Conservation (phyloP, 2,888 invertebrate species). For the Thereva unica region DNA sequence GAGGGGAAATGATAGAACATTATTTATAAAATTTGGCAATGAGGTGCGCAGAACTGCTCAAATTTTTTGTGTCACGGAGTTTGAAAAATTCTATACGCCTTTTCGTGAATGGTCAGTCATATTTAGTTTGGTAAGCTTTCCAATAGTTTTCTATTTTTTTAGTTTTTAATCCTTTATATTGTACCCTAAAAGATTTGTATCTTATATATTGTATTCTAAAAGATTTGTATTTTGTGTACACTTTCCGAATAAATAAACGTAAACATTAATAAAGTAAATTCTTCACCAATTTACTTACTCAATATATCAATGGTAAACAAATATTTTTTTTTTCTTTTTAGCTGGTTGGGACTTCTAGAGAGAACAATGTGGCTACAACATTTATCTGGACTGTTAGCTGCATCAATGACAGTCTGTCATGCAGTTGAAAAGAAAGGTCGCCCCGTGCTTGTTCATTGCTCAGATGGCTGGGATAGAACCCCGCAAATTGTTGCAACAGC, state of each 20-base stretch:
- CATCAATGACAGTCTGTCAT: conserved; percentile 78
- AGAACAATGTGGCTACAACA: conserved; percentile 91
- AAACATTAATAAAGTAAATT: conserved; percentile 10
- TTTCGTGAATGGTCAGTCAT: too few relatives aligned
- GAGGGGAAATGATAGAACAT: too few relatives aligned
- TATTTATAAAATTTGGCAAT: too few relatives aligned
- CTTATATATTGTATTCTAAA: too few relatives aligned
- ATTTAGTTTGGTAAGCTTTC: too few relatives aligned
- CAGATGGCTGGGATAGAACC: conserved; percentile 99
- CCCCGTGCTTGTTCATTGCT: conserved; percentile 95
- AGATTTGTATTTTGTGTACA: too few relatives aligned
- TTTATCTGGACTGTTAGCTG: conserved; percentile 80
- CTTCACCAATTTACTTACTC: conserved; percentile 8
- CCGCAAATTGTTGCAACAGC: conserved; percentile 95
- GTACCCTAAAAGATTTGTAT: too few relatives aligned
- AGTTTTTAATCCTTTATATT: too few relatives aligned
- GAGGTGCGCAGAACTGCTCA: too few relatives aligned
- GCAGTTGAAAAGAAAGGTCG: conserved; percentile 80
- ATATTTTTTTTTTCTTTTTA: conserved; percentile 55
- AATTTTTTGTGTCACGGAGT: too few relatives aligned
- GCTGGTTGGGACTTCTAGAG: conserved; percentile 88
- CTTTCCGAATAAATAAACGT: neutral
- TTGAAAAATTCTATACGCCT: too few relatives aligned
- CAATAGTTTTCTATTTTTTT: too few relatives aligned
- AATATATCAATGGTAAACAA: neutral